Base-by-base conservation (phyloP, 2,113 vertebrate species). In the Falco punctatus region DNA sequence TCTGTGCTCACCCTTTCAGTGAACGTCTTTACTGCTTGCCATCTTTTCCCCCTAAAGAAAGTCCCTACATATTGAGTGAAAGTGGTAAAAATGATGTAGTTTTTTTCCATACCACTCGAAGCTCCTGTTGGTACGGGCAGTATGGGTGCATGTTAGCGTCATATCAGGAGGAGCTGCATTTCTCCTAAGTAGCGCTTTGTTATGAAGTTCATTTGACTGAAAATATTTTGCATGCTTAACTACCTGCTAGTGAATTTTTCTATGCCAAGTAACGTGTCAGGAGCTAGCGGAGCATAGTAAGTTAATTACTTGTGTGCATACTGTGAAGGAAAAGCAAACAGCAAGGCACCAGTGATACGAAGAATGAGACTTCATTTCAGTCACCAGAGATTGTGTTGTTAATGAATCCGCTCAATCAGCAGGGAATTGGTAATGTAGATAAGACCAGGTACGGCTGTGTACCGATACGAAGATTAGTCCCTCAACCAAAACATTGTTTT, bases 291-390 rank as follows among this genome's bases (percentile, higher is more conserved):
- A 98, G 95, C 97, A 95, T 95, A 94, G 94, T 91, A 94, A 96
- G 97, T 95, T 98, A 98, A 97, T 98, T 98, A 97, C 97, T 96
- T 95, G 96, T 97, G 95, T 97, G 95, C 91, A 95, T 84, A 96
- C 96, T 94, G 80, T 95, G 96, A 92, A 86, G 91, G 92, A 97
- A 96, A 96, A 97, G 95, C 96, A 95, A 96, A 96, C 86, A 96
- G 95, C 91, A 86, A 77, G 94, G 95, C 95, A 95, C 88, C 70
- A 77, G 95, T 90, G 93, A 89, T 90, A 91, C 57, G 52, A 96
- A 96, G 90, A 97, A 92, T 65, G 94, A 97, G 93, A 91, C 92
- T 90, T 97, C 95, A 83, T 96, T 96, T 94, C 97, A 96, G 96
- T 97, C 83, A 28, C 96, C 93, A 49, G 92, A 96, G 91, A 88